Base-by-base conservation (phyloP, 2,888 invertebrate genomes). In the Agelastica alni region DNA sequence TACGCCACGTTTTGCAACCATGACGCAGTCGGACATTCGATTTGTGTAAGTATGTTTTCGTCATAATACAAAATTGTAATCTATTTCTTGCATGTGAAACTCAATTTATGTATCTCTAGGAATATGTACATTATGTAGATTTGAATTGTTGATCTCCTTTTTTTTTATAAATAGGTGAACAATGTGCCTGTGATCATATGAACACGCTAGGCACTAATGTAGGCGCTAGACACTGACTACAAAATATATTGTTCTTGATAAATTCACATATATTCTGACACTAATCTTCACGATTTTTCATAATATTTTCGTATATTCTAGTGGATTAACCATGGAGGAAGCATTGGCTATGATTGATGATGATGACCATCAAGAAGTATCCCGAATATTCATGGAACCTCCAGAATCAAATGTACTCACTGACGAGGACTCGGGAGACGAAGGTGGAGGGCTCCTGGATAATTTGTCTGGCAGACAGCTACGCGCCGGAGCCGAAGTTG, bases 401-500 rank as follows among this genome's bases (percentile, higher is more conserved):
- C 49, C 49, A 6, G 49, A 49, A 28, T 13, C 31, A 10, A 49
- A 41, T 28, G 39, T 28, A 5, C 18, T 49, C 5, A 48, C 42
- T 3, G 51, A 51, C 42, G 42, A 51, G 12, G 51, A 51, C 18
- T 51, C 51, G 13, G 51, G 44, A 9, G 51, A 52, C 34, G 52
- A 52, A 30, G 44, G 36, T n/a, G 44, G 52, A 20, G 52, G 52
- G 10, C 31, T 52, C 6, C 26, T 52, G 18, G 52, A 52, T 26
- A 52, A 52, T 30, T 45, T 52, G 14, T 28, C 44, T 6, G 52
- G 37, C 4, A 44, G 45, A 12, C 52, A 52, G 34, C 22, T 52
- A 44, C 17, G 45, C n/a, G 36, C 52, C 5, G 37, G 37, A 1
- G 28, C 43, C 18, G 45, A 45, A 37, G 36, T 45, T 30, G 43